Percentiles rank a stretch among this genome's conserved stretches.
These are phyloP conservation scores for Petrocephalus sullivani DNA, from an alignment of 2,797 vertebrate genomes.

Conservation along the genomic window DNA sequence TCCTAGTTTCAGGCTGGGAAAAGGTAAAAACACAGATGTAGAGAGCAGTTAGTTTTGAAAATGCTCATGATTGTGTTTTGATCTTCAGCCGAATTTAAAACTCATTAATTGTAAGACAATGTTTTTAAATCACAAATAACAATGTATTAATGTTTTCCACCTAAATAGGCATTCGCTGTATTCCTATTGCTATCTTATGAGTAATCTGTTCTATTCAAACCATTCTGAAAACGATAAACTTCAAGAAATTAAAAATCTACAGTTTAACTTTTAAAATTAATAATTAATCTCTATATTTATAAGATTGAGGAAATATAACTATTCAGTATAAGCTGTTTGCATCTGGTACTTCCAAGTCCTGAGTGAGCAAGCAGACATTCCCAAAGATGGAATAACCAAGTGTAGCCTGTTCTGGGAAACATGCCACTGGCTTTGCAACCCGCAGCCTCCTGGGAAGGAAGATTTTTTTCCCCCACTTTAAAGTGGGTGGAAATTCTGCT, in stretches of 20 bases:
- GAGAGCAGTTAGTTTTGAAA: slow-evolving; percentile 27
- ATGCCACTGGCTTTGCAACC: background rate
- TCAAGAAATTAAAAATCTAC: background rate
- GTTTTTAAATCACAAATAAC: background rate
- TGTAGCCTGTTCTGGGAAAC: background rate
- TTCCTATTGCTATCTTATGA: background rate
- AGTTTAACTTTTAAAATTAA: background rate
- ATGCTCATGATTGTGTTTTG: slow-evolving; percentile 28
- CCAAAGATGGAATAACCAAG: background rate
- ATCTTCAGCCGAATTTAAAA: slow-evolving; percentile 6
- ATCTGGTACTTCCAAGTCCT: slow-evolving; percentile 21
- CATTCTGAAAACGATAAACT: background rate
- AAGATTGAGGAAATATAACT: background rate
- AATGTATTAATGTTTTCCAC: background rate
- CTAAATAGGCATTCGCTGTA: background rate
- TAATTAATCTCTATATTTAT: background rate
- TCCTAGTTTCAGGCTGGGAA: slow-evolving; percentile 22
- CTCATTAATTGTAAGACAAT: slow-evolving; percentile 4
- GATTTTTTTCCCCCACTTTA: background rate
- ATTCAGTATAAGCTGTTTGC: background rate
- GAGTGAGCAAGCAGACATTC: slow-evolving; percentile 4
- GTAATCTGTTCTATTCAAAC: background rate
- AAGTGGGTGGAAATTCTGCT: slow-evolving; percentile 13
- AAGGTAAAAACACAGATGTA: slow-evolving; percentile 29
- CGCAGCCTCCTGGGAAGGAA: slow-evolving; percentile 12